Evolutionary conservation across 1,140 invertebrate species (phyloP), one percentile per base, ranked within the genome.

Genomic region (Trypoxylus dichotomus): DNA sequence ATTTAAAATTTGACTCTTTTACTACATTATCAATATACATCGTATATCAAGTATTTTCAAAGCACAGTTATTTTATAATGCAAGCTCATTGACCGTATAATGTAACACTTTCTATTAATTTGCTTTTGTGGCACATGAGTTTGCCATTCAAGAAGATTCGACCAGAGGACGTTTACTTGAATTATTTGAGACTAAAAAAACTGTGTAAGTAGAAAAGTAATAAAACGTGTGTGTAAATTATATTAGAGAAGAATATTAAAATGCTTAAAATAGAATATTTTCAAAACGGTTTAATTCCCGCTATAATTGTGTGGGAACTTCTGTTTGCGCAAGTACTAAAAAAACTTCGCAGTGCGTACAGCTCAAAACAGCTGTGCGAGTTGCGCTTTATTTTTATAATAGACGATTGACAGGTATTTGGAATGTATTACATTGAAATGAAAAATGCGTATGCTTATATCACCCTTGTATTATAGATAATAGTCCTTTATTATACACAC

Each of bases 341-440:
- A 74, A 32, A 74, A 74, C 72, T 74, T 74, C 72, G 72, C 29
- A 74, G 41, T 74, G 72, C 41, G 29, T 74, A 74, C 72, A 74
- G 72, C 72, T 29, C 63, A 27, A n/a, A 71, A 74, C 72, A 43
- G 72, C 72, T 74, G 72, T 71, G 27, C 63, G 63, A 71, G 63
- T 74, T 74, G 27, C 41, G 41, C 72, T 41, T 74, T 74, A 74
- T 41, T 74, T 74, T 37, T 43, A 24, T 37, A 43, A 25, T 74
- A 74, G 32, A 68, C 60, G 60, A 68, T 74, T 32, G 72, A 74
- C 72, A 74, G 72, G 72, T 74, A 74, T 41, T 74, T 74, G 13
- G 21, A 42, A 1, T 42, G 3, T 74, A 74, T 74, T 41, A 25
- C 8, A 74, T 74, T 11, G 32, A 8, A 42, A 41, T 74, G 8